Percentiles rank a stretch among this genome's conserved stretches.
phyloP scores from a whole-genome alignment of 1,140 invertebrate genomes.

The Plodia interpunctella region DNA sequence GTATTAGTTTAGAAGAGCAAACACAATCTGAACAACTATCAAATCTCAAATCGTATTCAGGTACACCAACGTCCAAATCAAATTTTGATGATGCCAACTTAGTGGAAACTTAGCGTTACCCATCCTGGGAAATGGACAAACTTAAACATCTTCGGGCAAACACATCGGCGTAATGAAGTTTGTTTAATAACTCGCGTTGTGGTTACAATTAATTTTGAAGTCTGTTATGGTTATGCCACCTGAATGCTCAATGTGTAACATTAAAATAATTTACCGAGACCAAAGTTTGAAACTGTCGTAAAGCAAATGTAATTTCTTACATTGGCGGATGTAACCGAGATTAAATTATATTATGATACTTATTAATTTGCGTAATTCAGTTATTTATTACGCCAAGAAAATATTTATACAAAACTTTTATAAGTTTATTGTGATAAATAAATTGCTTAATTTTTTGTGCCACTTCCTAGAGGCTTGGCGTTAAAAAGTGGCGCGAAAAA shows the following conservation, averaged over 20 bases:
- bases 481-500: no score
- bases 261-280: constrained; percentile 6
- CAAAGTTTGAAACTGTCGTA: not conserved
- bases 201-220: constrained; percentile 4
- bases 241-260: constrained; percentile 4
- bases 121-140: constrained; percentile 23
- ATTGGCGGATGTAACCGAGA: not conserved
- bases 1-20: not conserved
- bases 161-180: constrained; percentile 30
- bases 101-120: constrained; percentile 22
- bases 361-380: no score
- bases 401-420: no score
- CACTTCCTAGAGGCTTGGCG: no score
- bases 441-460: no score
- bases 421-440: no score
- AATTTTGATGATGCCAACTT: constrained; percentile 18
- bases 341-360: not conserved
- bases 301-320: not conserved
- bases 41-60: not conserved
- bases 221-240: constrained; percentile 5
- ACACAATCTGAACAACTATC: not conserved
- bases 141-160: constrained; percentile 20
- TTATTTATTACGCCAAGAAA: no score
- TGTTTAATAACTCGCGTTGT: constrained; percentile 17
- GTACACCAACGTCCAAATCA: constrained; percentile 8